Evolutionary conservation across 2,797 vertebrate species (phyloP), one percentile per base, ranked within the genome.

Genomic region (Lacerta viridis): DNA sequence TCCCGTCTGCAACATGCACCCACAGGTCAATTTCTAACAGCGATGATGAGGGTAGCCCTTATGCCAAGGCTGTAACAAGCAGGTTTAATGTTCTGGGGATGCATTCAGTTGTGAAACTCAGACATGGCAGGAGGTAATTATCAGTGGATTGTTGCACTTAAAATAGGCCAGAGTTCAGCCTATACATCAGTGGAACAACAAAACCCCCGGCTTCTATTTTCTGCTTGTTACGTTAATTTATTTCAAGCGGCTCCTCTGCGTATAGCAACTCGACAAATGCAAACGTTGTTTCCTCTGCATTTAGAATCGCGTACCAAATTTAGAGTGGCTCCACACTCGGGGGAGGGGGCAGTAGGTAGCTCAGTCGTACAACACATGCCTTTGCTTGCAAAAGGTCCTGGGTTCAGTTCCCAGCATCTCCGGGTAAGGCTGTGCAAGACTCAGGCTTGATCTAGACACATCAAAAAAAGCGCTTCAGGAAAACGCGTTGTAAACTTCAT

Each of bases 171-270:
- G 71, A 88, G 39, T 80, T 89, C 88, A 59, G 33, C 27, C 41
- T 36, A 82, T 83, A 61, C 81, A 72, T 85, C 25, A 50, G 43
- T 75, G 39, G 80, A 69, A 79, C 5, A 83, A 79, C 84, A 90
- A 92, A 85, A 91, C 88, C 76, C 88, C 84, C 69, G 89, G 82
- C 89, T 86, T 71, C 88, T 88, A 39, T 88, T 90, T 90, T 93
- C 88, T 88, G 89, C 17, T 61, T 61, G 85, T 91, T 71, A 50
- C 59, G 43, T 84, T 80, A 78, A 23, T 84, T 84, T 69, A 59
- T 88, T 83, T 87, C 68, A 90, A 61, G 64, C 75, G 18, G 41
- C 64, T 36, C 41, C 55, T 50, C 11, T 36, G 36, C 15, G 13
- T 61, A 46, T 23, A 78, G 23, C 41, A 8, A 84, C 20, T 78